These are phyloP conservation scores for Centropristis striata DNA, from an alignment of 2,113 vertebrate species.

Conservation along the genomic window DNA sequence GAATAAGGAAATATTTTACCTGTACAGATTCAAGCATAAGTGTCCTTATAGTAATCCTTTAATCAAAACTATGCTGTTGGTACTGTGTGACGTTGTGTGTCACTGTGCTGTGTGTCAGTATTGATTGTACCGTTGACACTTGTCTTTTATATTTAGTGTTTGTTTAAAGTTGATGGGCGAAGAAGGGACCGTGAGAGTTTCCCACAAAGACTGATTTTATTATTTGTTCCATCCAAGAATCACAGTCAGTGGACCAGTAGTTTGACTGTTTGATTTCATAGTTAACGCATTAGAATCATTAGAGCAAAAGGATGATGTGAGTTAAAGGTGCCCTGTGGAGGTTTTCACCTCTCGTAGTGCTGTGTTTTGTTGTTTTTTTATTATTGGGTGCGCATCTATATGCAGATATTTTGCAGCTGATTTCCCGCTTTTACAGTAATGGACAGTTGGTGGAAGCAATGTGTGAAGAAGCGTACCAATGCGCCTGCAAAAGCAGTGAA, in stretches of 20 bases:
- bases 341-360: neutral
- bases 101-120: conserved; percentile 55
- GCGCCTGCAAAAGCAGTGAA: neutral
- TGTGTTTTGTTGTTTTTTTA: neutral
- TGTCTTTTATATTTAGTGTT: conserved; percentile 49
- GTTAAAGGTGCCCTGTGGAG: conserved; percentile 53
- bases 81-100: conserved; percentile 61
- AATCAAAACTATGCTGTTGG: conserved; percentile 50
- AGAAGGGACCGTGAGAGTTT: conserved; percentile 60
- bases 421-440: neutral
- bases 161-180: conserved; percentile 50
- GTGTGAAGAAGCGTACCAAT: neutral
- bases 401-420: neutral
- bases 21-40: conserved; percentile 75
- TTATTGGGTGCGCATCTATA: neutral
- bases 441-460: neutral
- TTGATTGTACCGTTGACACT: conserved; percentile 33
- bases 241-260: neutral
- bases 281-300: neutral
- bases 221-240: conserved; percentile 38
- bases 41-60: conserved; percentile 65
- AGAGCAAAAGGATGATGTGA: neutral
- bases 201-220: conserved; percentile 24
- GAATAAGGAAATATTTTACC: conserved; percentile 80
- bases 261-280: conserved; percentile 13